phyloP scores from a whole-genome alignment of 2,113 vertebrate genomes.

The Campylomormyrus numenius region DNA sequence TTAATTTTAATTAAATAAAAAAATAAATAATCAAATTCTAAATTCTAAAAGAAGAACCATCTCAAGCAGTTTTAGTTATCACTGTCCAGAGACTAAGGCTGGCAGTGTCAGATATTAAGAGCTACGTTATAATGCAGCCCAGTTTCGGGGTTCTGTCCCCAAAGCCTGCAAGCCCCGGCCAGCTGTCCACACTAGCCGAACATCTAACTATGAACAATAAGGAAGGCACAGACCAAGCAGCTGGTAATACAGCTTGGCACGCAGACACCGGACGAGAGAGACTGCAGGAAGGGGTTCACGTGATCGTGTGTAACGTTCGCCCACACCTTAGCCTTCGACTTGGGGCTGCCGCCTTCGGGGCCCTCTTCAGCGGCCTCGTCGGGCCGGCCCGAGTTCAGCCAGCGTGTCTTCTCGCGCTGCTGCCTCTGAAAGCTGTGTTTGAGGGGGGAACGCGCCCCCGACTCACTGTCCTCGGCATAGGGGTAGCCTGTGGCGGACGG shows the following conservation, averaged over 20 bases:
- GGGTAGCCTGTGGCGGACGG: constrained; percentile 82
- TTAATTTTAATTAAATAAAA: background rate
- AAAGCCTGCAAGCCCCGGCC: constrained; percentile 76
- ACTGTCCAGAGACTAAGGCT: background rate
- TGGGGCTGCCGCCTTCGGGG: constrained; percentile 90
- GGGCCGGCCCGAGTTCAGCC: constrained; percentile 83
- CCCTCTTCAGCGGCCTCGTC: constrained; percentile 87
- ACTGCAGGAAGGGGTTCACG: constrained; percentile 99
- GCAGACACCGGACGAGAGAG: constrained; percentile 99
- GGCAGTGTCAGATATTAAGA: background rate
- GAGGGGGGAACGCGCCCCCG: constrained; percentile 90
- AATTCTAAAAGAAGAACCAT: constrained; percentile 16
- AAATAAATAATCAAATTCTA: background rate
- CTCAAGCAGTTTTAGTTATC: constrained; percentile 61
- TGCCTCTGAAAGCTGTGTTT: constrained; percentile 99
- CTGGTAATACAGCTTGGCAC: constrained; percentile 99
- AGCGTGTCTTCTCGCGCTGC: constrained; percentile 94
- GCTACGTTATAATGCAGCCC: background rate
- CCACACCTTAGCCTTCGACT: constrained; percentile 99
- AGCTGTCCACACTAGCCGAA: constrained; percentile 72
- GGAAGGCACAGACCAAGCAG: constrained; percentile 99
- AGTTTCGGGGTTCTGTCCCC: constrained; percentile 42
- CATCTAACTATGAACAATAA: constrained; percentile 99
- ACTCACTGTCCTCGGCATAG: constrained; percentile 85
- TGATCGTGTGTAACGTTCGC: constrained; percentile 99